Evolutionary conservation across 2,113 vertebrate species (phyloP).

Genomic region (Mustelus asterias): DNA sequence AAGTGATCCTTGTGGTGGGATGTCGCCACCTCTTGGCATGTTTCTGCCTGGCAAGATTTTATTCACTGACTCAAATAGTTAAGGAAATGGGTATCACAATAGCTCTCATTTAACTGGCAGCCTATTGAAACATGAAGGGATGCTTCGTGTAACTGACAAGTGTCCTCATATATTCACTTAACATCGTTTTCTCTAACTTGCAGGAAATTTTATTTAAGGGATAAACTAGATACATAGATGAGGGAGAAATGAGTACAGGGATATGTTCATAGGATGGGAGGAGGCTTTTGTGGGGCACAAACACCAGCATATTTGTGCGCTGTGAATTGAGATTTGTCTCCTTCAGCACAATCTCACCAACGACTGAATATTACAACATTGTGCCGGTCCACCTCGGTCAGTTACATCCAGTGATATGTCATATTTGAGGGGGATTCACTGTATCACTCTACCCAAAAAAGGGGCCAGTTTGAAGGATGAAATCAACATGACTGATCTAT

Average conservation of each 20-base stretch:
- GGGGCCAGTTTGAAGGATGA: not conserved
- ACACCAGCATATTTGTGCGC: not conserved
- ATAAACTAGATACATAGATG: not conserved
- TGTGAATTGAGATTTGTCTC: not conserved
- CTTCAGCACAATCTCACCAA: not conserved
- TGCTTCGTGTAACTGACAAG: not conserved
- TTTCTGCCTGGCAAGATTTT: not conserved
- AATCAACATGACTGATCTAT: not conserved
- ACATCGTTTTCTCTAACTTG: not conserved
- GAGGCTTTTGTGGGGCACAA: too few relatives aligned
- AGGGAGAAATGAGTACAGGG: not conserved
- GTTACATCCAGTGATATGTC: not conserved
- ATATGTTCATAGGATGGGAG: not conserved
- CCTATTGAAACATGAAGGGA: not conserved
- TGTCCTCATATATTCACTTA: not conserved
- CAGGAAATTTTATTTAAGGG: not conserved
- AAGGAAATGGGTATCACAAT: not conserved
- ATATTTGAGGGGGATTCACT: not conserved
- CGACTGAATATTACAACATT: not conserved
- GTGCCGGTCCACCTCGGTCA: not conserved
- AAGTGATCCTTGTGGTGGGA: not conserved
- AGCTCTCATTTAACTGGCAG: not conserved
- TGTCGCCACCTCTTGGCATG: not conserved
- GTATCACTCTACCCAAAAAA: not conserved
- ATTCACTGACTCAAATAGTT: not conserved